phyloP scores from a whole-genome alignment of 2,113 vertebrate genomes.

The Cranoglanis bouderius region DNA sequence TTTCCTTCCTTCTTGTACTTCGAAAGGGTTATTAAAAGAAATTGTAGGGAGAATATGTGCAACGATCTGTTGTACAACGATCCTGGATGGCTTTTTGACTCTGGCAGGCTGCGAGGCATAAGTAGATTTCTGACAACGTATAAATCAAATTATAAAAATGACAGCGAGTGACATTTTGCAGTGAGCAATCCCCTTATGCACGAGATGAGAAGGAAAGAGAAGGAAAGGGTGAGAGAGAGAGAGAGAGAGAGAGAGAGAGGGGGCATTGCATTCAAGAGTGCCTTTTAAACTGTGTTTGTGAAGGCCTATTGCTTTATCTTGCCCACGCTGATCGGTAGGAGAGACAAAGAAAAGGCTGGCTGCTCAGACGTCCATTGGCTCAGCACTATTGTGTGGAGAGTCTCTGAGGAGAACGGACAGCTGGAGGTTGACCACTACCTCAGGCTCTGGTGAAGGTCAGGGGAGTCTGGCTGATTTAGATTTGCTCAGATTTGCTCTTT shows the following conservation, averaged over 20 bases:
- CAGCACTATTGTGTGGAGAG: conserved; percentile 34
- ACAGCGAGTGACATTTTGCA: conserved; percentile 64
- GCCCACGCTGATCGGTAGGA: conserved; percentile 36
- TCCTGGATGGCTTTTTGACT: conserved; percentile 60
- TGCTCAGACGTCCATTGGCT: conserved; percentile 33
- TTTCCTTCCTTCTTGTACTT: conserved; percentile 57
- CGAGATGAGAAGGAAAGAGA: conserved; percentile 21
- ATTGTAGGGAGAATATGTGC: conserved; percentile 63
- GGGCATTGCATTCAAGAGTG: conserved; percentile 30
- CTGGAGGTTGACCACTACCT: conserved; percentile 46
- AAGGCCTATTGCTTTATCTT: conserved; percentile 45
- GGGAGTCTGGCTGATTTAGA: conserved; percentile 43
- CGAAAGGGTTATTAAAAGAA: conserved; percentile 63
- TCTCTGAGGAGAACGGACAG: conserved; percentile 45
- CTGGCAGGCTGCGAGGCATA: conserved; percentile 57
- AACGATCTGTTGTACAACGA: conserved; percentile 65
- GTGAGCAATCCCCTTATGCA: conserved; percentile 49
- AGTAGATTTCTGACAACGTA: conserved; percentile 65
- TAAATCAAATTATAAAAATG: conserved; percentile 69
- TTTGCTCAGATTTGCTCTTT: conserved; percentile 43
- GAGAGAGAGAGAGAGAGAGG: neutral
- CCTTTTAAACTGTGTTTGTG: conserved; percentile 40
- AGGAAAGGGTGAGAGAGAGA: conserved; percentile 2
- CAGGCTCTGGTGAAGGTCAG: conserved; percentile 47
- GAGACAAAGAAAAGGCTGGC: conserved; percentile 50